phyloP scores from a whole-genome alignment of 2,113 vertebrate species.

The Chaetodon auriga region DNA sequence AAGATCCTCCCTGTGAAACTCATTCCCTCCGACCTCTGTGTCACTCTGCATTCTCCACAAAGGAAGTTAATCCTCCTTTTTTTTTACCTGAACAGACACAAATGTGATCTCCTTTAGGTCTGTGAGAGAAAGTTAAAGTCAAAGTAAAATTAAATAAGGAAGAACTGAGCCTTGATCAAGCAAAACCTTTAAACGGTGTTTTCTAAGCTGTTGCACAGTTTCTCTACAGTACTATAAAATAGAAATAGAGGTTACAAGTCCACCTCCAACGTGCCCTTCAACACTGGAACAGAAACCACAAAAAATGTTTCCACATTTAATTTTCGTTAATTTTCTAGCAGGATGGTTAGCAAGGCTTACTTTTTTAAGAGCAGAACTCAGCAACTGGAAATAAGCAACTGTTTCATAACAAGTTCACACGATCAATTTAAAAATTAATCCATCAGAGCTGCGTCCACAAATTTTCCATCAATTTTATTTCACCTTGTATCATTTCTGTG shows the following conservation, averaged over 20 bases:
- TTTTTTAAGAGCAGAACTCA: no score
- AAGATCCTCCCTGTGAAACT: conserved; percentile 40
- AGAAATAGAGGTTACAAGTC: neutral
- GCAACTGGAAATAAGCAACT: no score
- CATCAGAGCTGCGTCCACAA: no score
- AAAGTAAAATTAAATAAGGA: neutral
- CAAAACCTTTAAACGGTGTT: neutral
- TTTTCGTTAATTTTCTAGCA: no score
- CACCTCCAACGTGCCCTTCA: neutral
- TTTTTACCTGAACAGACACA: neutral
- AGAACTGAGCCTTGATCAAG: neutral
- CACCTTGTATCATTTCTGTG: no score
- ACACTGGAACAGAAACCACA: neutral
- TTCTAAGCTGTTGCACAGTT: neutral
- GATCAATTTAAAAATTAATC: no score
- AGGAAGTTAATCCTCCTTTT: conserved; percentile 19
- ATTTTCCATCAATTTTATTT: no score
- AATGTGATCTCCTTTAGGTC: neutral
- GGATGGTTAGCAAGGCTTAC: no score
- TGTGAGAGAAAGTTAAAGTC: neutral
- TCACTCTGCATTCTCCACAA: conserved; percentile 18
- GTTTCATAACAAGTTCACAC: no score
- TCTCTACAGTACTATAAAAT: neutral
- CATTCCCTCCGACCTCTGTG: conserved; percentile 45
- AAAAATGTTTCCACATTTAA: no score